Base-by-base conservation (phyloP, 2,113 vertebrate genomes). In the Vanacampus margaritifer region DNA sequence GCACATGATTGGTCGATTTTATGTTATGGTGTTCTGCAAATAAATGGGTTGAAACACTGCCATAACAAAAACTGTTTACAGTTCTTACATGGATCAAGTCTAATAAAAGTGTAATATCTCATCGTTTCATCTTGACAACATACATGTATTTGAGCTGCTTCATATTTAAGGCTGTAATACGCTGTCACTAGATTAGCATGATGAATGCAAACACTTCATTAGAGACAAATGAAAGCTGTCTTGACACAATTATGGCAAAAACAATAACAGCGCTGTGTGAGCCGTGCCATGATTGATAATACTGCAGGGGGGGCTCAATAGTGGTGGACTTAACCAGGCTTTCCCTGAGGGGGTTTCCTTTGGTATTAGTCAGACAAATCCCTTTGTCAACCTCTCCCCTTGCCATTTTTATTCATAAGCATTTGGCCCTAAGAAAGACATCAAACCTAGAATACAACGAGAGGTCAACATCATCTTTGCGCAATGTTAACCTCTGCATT, bases 371-470 rank as follows among this genome's bases (percentile, higher is more conserved):
- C 87, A 86, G 84, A 90, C 90, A 90, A 91, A 90, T 89, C 86
- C 86, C 80, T 89, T 91, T 90, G 87, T 91, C 82, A 87, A 72
- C 78, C 82, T 75, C 86, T 82, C 86, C 86, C 86, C 83, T 85
- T 50, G 58, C 76, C 87, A 91, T 89, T 89, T 91, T 92, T 89
- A 90, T 90, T 92, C 89, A 92, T 91, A 90, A 90, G 81, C 80
- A 69, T 85, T 86, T 87, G 84, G 83, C 85, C 87, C 83, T 80
- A 81, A 90, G 87, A 91, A 90, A 93, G 89, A 91, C 90, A 90
- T 90, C 90, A 91, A 89, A 89, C 88, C 86, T 91, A 89, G 88
- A 92, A 86, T 84, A 89, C 89, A 89, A 85, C 67, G 1, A 87
- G 87, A 78, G 86, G 85, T 93, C 89, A 90, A 89, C 71, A 88